Base-by-base conservation (phyloP, 2,113 vertebrate species). In the Eurypyga helias region DNA sequence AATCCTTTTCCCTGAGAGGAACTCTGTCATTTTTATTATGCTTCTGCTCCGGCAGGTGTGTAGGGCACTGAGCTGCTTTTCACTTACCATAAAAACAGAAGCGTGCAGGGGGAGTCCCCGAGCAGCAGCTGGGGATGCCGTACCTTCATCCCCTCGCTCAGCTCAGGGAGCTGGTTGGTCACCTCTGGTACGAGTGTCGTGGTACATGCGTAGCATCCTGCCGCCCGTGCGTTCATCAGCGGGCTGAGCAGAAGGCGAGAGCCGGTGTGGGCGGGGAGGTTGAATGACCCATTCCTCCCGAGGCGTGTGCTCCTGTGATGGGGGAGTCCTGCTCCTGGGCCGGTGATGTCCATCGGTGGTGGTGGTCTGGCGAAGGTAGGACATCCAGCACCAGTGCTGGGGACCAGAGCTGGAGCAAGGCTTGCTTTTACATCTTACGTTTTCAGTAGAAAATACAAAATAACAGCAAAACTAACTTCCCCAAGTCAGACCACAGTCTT, bases 291-390 rank as follows among this genome's bases (percentile, higher is more conserved):
- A 0, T 61, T 75, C 14, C 26, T 66, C 43, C 46, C 69, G 48
- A 67, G 69, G 34, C 6, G 9, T 0, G 2, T 23, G 29, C 48
- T 84, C 19, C 79, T 2, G 0, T 20, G 55, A 2, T 26, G 38
- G 38, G 31, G 17, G 11, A 33, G 17, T 76, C 45, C 57, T 64
- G 17, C 16, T 61, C 46, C 43, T 3, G 9, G 26, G 31, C 23
- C 7, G 4, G 10, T 65, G 57, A 4, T 43, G 69, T 17, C n/a
- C 29, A 4, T 45, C 58, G 29, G 31, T 3, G 4, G 13, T 14
- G 46, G 33, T 49, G 45, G 25, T 28, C 61, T 18, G 31, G 11
- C 25, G 61, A 26, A 46, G 24, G 36, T 61, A 9, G 45, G 9
- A 43, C 14, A n/a, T 13, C 26, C 41, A 13, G 13, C 55, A 54